phyloP scores from a whole-genome alignment of 2,888 invertebrate species.

The Dione vanillae region DNA sequence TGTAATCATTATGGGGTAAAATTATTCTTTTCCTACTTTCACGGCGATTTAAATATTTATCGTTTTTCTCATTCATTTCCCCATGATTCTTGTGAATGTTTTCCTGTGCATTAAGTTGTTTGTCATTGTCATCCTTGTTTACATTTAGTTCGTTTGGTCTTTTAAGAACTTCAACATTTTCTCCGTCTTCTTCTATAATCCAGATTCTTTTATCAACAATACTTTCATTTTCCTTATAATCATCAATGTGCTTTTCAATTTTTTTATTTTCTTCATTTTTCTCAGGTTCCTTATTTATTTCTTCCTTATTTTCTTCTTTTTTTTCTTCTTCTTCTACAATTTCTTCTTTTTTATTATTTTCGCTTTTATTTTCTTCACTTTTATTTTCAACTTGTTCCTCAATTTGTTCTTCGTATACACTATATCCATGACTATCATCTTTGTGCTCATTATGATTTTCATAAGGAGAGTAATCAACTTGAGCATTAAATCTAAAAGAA shows the following conservation, averaged over 20 bases:
- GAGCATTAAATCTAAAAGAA: conserved; percentile 43
- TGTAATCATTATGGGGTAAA: background rate
- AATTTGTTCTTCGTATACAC: conserved; percentile 14
- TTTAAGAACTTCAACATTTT: conserved; percentile 1
- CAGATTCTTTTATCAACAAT: conserved; percentile 9
- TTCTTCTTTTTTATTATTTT: background rate
- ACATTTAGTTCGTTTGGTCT: background rate
- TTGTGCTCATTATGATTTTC: conserved; percentile 13
- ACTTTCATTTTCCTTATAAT: conserved; percentile 3
- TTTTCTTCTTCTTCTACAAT: background rate
- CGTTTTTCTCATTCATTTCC: conserved; percentile 1
- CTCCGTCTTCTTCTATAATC: conserved; percentile 1
- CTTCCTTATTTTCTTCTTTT: conserved; percentile 25
- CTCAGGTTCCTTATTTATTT: background rate
- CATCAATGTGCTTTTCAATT: conserved; percentile 14
- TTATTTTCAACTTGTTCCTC: conserved; percentile 16
- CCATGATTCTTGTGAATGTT: background rate
- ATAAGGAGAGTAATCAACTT: conserved; percentile 31
- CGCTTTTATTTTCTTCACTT: conserved; percentile 17
- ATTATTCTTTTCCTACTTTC: conserved; percentile 1
- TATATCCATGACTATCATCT: conserved; percentile 13
- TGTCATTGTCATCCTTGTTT: conserved; percentile 9
- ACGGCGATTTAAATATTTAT: conserved; percentile 4
- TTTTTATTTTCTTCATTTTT: conserved; percentile 11
- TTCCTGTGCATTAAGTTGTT: background rate